Conservation (phyloP, 2,797 vertebrate species). For the Cephalopachus bancanus region DNA sequence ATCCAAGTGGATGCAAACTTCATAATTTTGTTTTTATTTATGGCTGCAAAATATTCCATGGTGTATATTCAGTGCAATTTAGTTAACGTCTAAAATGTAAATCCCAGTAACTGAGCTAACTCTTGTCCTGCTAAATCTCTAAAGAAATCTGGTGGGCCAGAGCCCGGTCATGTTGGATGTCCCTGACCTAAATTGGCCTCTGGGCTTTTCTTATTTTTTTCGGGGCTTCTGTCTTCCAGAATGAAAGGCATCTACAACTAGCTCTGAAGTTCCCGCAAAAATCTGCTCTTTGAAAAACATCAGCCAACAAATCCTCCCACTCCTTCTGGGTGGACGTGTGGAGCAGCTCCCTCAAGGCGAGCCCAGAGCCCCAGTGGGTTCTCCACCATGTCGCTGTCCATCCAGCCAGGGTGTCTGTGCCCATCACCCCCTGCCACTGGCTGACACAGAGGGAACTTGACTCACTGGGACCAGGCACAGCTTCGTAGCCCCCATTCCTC, state of each 20-base stretch:
- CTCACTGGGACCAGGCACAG: neutral
- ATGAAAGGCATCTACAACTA: rapidly evolving
- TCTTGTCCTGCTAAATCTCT: neutral
- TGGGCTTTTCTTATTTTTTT: neutral
- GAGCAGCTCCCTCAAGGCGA: rapidly evolving
- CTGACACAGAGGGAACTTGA: rapidly evolving
- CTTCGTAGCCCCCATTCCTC: rapidly evolving
- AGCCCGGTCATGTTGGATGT: rapidly evolving
- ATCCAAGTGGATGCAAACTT: too few relatives aligned
- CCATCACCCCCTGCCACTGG: neutral
- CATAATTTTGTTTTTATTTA: too few relatives aligned
- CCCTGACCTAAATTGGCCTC: neutral
- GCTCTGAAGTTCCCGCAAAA: neutral
- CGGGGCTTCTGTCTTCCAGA: neutral
- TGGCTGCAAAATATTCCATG: too few relatives aligned
- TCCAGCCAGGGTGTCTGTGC: neutral
- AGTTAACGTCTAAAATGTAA: neutral
- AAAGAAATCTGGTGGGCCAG: neutral
- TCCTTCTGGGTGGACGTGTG: rapidly evolving
- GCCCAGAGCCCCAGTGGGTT: rapidly evolving
- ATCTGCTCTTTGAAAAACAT: neutral
- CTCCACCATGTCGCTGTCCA: rapidly evolving
- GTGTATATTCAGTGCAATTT: neutral
- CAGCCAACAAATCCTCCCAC: too few relatives aligned
- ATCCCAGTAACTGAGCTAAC: rapidly evolving